A percentile compares a stretch with the other conserved stretches of the same genome.
Evolutionary conservation across 2,888 invertebrate genomes (phyloP).

Genomic region (Geotrupes spiniger): DNA sequence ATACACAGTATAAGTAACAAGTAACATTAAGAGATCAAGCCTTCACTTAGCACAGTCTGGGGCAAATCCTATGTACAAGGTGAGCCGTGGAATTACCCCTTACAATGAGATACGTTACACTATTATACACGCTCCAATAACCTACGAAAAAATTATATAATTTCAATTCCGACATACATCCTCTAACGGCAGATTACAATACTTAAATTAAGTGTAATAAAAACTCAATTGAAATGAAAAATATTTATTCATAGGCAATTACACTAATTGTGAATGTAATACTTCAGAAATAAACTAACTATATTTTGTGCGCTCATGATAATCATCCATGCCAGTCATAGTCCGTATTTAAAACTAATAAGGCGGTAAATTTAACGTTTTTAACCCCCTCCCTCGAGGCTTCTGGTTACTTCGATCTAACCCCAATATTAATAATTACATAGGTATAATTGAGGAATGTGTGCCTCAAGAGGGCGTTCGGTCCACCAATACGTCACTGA

Average conservation of each 20-base stretch:
- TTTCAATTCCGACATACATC: slow-evolving; percentile 2
- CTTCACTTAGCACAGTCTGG: slow-evolving; percentile 26
- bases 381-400: no score
- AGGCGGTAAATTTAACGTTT: no score
- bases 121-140: slow-evolving; percentile 16
- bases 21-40: slow-evolving; percentile 33
- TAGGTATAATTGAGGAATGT: no score
- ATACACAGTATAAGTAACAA: slow-evolving; percentile 29
- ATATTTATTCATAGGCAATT: slow-evolving; percentile 19
- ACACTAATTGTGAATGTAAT: slow-evolving; percentile 11
- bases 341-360: no score
- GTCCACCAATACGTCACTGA: no score
- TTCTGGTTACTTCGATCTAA: no score
- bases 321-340: no score
- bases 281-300: slow-evolving; percentile 3
- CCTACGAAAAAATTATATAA: slow-evolving; percentile 9
- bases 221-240: slow-evolving; percentile 26
- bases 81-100: slow-evolving; percentile 25
- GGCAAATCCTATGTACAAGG: slow-evolving; percentile 24
- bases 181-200: neutral
- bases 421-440: no score
- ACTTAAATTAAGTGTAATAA: neutral
- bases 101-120: slow-evolving; percentile 22
- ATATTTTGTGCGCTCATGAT: neutral
- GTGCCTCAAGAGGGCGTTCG: no score